Evolutionary conservation across 2,888 invertebrate genomes (phyloP).

Genomic region (Teleiodes luculella): DNA sequence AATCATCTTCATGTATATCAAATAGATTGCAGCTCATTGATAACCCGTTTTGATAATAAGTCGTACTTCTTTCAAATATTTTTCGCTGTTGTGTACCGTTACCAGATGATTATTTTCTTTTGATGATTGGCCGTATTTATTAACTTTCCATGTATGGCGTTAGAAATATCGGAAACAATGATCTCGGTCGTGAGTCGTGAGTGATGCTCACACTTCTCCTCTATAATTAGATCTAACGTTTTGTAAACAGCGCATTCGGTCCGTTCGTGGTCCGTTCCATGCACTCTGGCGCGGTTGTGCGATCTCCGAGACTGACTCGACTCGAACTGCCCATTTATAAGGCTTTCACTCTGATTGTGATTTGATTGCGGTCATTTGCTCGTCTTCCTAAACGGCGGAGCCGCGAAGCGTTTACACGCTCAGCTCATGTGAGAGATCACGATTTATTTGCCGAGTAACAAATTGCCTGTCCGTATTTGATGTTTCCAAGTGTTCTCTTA

Average conservation of each 20-base stretch:
- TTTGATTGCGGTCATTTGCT: slow-evolving; percentile 70
- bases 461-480: slow-evolving; percentile 42
- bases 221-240: slow-evolving; percentile 65
- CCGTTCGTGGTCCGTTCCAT: too few species aligned
- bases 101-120: background rate
- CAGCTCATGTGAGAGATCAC: slow-evolving; percentile 46
- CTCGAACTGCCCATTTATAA: slow-evolving; percentile 40
- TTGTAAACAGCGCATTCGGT: slow-evolving; percentile 54
- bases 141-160: slow-evolving; percentile 4
- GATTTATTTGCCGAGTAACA: slow-evolving; percentile 47
- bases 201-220: slow-evolving; percentile 48
- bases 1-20: background rate
- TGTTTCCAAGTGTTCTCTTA: slow-evolving; percentile 19
- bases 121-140: slow-evolving; percentile 5
- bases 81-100: background rate
- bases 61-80: background rate
- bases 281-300: slow-evolving; percentile 37
- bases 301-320: slow-evolving; percentile 27
- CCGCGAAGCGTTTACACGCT: slow-evolving; percentile 49
- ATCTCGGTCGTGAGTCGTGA: slow-evolving; percentile 47
- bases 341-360: slow-evolving; percentile 70
- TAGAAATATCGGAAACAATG: slow-evolving; percentile 31
- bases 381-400: slow-evolving; percentile 52
- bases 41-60: slow-evolving; percentile 3
- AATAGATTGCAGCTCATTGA: slow-evolving; percentile 6